phyloP scores from a whole-genome alignment of 2,797 vertebrate genomes.

The Enteromius mattozi region DNA sequence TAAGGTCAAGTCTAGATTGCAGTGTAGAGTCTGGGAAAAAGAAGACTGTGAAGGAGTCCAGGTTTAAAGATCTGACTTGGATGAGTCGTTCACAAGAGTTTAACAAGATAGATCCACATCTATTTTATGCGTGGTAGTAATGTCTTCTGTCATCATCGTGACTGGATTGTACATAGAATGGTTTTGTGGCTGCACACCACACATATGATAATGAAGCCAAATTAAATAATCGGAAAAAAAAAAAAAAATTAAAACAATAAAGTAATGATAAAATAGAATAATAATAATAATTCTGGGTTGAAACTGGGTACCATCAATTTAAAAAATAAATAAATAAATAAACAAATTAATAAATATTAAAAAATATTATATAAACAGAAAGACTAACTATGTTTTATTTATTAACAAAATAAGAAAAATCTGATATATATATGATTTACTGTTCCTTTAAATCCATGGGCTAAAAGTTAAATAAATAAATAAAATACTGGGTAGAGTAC shows the following conservation, averaged over 20 bases:
- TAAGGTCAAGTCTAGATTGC: constrained; percentile 43
- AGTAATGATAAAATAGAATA: background rate
- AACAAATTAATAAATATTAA: background rate
- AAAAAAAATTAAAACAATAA: no score
- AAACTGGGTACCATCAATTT: no score
- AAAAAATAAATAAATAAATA: no score
- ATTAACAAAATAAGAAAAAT: no score
- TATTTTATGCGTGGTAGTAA: background rate
- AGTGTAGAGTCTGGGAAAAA: background rate
- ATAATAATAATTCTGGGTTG: no score
- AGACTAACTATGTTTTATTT: no score
- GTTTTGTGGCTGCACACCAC: background rate
- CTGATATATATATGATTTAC: background rate
- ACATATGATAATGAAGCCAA: background rate
- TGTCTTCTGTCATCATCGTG: background rate
- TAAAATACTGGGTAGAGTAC: no score
- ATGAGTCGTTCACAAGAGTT: background rate
- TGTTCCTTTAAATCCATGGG: background rate
- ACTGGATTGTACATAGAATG: background rate
- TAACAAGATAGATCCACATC: background rate
- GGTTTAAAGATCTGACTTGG: background rate
- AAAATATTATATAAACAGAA: background rate
- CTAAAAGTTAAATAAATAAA: background rate
- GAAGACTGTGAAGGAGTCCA: background rate
- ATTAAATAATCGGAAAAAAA: background rate